Conservation (phyloP, 2,888 invertebrate species). For the Tipula confusa region DNA sequence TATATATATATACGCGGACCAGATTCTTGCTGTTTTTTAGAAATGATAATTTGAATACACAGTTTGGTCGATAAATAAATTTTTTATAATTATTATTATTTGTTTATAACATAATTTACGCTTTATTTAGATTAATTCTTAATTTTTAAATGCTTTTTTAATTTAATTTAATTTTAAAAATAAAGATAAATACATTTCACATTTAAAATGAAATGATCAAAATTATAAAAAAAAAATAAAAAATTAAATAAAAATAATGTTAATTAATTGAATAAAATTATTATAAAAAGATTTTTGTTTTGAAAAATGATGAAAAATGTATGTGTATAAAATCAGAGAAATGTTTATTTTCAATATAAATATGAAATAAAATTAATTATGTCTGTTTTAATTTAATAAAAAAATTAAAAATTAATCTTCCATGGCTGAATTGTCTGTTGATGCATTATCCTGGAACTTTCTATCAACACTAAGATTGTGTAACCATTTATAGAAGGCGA, state of each 20-base stretch:
- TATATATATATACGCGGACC: background rate
- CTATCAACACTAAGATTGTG: background rate
- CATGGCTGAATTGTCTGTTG: background rate
- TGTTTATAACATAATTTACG: constrained; percentile 20
- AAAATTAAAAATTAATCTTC: background rate
- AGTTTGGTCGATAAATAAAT: constrained; percentile 12
- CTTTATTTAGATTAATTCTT: constrained; percentile 3
- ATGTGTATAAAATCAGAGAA: background rate
- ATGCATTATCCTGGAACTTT: background rate
- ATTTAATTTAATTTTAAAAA: background rate
- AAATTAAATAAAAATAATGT: too few species aligned
- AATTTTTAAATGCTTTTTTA: background rate
- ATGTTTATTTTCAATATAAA: constrained; percentile 25
- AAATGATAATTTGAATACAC: constrained; percentile 20
- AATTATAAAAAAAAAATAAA: too few species aligned
- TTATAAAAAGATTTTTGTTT: background rate
- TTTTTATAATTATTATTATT: background rate
- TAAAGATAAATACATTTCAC: too few species aligned
- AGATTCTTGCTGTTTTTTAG: background rate
- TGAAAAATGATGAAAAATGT: background rate
- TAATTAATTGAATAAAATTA: background rate
- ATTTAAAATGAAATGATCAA: too few species aligned
- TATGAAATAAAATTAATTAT: background rate
- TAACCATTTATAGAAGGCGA: background rate
- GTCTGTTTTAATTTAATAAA: background rate